Conservation (phyloP, 1,140 invertebrate species). For the Dendrolimus punctatus region DNA sequence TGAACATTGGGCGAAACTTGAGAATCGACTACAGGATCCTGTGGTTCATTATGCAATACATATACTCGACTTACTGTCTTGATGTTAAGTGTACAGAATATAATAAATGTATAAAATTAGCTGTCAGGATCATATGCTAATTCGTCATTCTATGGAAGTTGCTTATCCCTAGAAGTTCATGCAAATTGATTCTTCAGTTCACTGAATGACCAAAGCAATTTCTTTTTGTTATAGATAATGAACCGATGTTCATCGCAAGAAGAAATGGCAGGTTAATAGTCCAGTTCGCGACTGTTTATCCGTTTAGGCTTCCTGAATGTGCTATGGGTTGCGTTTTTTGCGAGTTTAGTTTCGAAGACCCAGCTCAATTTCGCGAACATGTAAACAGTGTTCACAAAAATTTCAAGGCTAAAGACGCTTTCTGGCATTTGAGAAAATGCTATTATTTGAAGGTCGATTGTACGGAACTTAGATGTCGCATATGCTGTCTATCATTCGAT, state of each 20-base stretch:
- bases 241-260: slow-evolving; percentile 27
- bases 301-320: slow-evolving; percentile 32
- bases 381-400: slow-evolving; percentile 10
- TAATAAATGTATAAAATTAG: too few relatives aligned
- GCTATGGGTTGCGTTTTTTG: slow-evolving; percentile 40
- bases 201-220: slow-evolving; percentile 29
- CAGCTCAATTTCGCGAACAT: slow-evolving; percentile 23
- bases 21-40: too few relatives aligned
- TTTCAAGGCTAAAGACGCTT: slow-evolving; percentile 8
- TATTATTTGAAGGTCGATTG: too few relatives aligned
- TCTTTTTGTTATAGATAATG: slow-evolving; percentile 39
- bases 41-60: too few relatives aligned
- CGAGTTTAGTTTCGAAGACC: slow-evolving; percentile 22
- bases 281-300: slow-evolving; percentile 32
- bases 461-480: too few relatives aligned
- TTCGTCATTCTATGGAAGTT: too few relatives aligned
- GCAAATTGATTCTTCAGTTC: not conserved
- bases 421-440: not conserved
- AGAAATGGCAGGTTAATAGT: slow-evolving; percentile 35
- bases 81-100: too few relatives aligned
- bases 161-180: too few relatives aligned
- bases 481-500: too few relatives aligned
- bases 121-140: too few relatives aligned
- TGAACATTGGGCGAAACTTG: too few relatives aligned
- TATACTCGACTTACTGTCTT: too few relatives aligned